Evolutionary conservation across 2,888 invertebrate genomes (phyloP), one percentile per base, ranked within the genome.

Genomic region (Apamea epomidion): DNA sequence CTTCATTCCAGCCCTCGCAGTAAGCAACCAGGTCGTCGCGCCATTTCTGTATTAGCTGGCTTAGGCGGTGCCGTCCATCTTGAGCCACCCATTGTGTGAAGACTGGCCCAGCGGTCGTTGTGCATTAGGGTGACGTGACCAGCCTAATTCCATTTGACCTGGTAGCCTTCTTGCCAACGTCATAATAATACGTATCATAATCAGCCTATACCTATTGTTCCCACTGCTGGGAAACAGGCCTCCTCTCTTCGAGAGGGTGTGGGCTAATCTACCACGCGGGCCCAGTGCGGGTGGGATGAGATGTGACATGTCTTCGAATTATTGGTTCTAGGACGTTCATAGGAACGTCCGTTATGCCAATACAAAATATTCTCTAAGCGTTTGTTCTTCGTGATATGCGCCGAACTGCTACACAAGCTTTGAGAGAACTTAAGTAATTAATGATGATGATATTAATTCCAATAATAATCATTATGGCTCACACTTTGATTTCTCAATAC

Each of bases 401-500:
- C 29, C 29, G 3, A 48, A 45, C 1, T 21, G 14, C 21, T 7
- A 7, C 48, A 48, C 1, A 32, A 16, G 2, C 16, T 71, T 25
- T 45, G 10, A 68, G n/a, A n/a, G 1, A 18, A 12, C 2, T 2
- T 12, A 48, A 21, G 18, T 29, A 18, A 37, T n/a, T 21, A 42
- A n/a, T 71, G 7, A 64, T 74, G 64, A 42, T 51, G 10, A 29
- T 6, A 29, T 37, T 21, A n/a, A 16, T 72, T n/a, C 58, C 6
- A 10, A 18, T 37, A n/a, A 58, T 18, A 10, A 58, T 25, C 54
- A 54, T 10, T 8, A 4, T 29, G 16, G 14, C 3, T 21, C 6
- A 42, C 14, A 64, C 37, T n/a, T 29, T 32, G 16, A 70, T 81
- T 51, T 58, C 58, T 48, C 82, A 73, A 83, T 32, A 32, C 6